Conservation (phyloP, 2,888 invertebrate genomes). For the Cataglyphis livida region DNA sequence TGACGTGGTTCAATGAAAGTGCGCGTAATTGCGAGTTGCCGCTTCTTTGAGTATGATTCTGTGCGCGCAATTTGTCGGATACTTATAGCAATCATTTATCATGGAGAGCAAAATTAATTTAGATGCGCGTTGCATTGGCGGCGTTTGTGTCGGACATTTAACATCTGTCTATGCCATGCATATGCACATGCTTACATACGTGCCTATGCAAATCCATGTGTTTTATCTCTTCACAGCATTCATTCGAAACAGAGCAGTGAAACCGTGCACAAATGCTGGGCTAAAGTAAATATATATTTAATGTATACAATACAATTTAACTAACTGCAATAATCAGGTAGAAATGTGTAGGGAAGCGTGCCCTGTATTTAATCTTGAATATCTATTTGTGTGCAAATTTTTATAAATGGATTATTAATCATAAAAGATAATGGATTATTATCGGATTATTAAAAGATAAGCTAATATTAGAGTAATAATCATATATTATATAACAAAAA, state of each 20-base stretch:
- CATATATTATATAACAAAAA: background rate
- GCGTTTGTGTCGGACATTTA: conserved; percentile 27
- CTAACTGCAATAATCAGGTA: background rate
- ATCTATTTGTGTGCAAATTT: background rate
- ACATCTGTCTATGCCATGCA: conserved; percentile 33
- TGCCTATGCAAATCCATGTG: conserved; percentile 24
- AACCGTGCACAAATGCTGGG: background rate
- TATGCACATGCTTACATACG: conserved; percentile 17
- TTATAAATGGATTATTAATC: background rate
- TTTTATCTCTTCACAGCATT: conserved; percentile 4
- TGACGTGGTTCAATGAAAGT: background rate
- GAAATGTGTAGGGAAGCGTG: background rate
- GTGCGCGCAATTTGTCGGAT: conserved; percentile 13
- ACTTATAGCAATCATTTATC: conserved; percentile 9
- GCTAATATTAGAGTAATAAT: background rate
- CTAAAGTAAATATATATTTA: conserved; percentile 11
- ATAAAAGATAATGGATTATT: background rate
- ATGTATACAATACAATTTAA: background rate
- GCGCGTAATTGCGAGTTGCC: background rate
- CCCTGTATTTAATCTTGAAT: background rate
- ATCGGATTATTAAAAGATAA: background rate
- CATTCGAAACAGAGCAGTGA: conserved; percentile 12
- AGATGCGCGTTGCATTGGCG: conserved; percentile 17
- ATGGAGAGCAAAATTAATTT: conserved; percentile 27
- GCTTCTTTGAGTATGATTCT: conserved; percentile 4